phyloP scores from a whole-genome alignment of 2,888 invertebrate genomes.

The Siphlonurus alternatus region DNA sequence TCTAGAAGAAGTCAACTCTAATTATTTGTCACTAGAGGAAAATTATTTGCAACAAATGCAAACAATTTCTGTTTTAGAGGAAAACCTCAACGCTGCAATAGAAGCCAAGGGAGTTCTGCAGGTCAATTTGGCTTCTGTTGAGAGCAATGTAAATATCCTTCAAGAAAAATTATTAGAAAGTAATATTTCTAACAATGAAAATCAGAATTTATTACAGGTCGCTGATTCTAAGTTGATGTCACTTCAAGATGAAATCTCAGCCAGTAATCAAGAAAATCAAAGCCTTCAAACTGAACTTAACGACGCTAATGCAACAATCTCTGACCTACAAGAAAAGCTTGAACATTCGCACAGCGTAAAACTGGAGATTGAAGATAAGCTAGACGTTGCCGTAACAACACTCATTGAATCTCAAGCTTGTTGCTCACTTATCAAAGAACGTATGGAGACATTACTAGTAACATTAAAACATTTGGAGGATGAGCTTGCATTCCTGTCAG shows the following conservation, averaged over 20 bases:
- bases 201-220: no score
- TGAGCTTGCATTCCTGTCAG: background rate
- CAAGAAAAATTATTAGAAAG: background rate
- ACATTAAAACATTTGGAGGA: background rate
- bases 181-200: background rate
- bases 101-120: background rate
- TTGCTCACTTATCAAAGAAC: background rate
- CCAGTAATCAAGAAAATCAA: background rate
- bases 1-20: background rate
- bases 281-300: background rate
- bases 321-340: background rate
- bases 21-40: background rate
- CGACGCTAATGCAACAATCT: background rate
- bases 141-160: background rate
- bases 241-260: background rate
- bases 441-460: background rate
- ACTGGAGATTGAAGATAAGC: no score
- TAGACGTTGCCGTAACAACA: no score
- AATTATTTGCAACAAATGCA: background rate
- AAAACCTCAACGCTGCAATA: background rate
- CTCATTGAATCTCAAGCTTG: background rate
- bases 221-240: no score
- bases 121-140: background rate
- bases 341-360: no score
- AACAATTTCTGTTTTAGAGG: background rate